Evolutionary conservation across 2,888 invertebrate genomes (phyloP).

Genomic region (Augiades crinisus): DNA sequence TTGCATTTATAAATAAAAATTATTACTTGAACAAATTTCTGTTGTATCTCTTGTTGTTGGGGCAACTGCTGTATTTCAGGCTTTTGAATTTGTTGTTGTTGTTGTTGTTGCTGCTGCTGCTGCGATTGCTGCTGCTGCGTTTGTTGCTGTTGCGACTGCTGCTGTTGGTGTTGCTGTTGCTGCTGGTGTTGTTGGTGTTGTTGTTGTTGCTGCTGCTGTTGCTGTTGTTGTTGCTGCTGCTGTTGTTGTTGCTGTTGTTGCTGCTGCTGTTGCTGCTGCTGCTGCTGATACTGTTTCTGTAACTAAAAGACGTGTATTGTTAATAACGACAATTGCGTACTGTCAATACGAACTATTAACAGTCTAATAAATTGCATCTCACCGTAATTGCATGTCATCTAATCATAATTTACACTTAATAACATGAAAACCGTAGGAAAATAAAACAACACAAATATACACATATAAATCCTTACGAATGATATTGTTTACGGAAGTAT

Average conservation of each 20-base stretch:
- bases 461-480: no score
- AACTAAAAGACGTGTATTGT: conserved; percentile 40
- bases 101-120: conserved; percentile 50
- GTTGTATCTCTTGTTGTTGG: conserved; percentile 75
- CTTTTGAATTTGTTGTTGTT: conserved; percentile 54
- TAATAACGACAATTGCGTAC: no score
- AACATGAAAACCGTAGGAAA: no score
- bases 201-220: conserved; percentile 42
- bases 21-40: conserved; percentile 68
- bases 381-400: no score
- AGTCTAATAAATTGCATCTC: no score
- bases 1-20: no score
- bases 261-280: conserved; percentile 41
- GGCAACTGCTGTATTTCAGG: conserved; percentile 67
- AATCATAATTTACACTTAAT: no score
- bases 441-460: no score
- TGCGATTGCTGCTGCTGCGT: conserved; percentile 68
- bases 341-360: no score
- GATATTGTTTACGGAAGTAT: no score
- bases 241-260: conserved; percentile 57
- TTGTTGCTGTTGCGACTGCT: conserved; percentile 59
- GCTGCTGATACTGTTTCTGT: conserved; percentile 57
- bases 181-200: conserved; percentile 58
- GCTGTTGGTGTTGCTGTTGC: conserved; percentile 57
- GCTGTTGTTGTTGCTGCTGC: conserved; percentile 41